Percentiles rank a stretch among this genome's conserved stretches.
Conservation (phyloP, 2,113 vertebrate species). For the Atherinomorus stipes region DNA sequence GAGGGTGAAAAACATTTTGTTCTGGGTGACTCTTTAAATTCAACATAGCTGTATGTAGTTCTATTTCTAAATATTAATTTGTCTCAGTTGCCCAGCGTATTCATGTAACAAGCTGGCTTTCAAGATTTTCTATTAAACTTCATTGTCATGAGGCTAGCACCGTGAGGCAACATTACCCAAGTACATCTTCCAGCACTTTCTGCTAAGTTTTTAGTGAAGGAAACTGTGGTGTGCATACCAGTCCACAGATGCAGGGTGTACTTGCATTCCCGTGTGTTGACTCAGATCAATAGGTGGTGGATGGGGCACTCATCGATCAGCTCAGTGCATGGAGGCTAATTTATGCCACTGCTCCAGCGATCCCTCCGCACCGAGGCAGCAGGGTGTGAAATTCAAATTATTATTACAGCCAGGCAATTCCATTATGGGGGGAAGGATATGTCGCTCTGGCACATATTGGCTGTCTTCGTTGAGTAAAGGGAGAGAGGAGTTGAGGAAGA, state of each 20-base stretch:
- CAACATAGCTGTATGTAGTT: too few relatives aligned
- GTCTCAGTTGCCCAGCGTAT: neutral
- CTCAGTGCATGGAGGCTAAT: conserved; percentile 76
- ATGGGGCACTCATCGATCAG: conserved; percentile 81
- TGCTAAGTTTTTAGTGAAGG: conserved; percentile 6
- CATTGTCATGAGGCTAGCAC: conserved; percentile 1
- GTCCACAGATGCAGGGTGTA: conserved; percentile 44
- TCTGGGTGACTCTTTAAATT: too few relatives aligned
- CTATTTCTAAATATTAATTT: too few relatives aligned
- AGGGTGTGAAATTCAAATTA: conserved; percentile 85
- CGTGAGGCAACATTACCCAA: neutral
- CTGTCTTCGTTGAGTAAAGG: conserved; percentile 72
- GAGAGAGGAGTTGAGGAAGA: conserved; percentile 41
- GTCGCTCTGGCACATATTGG: conserved; percentile 76
- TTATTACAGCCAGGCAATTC: conserved; percentile 84
- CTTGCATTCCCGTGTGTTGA: conserved; percentile 66
- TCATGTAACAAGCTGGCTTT: neutral
- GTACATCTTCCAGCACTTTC: conserved; percentile 1
- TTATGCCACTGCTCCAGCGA: conserved; percentile 78
- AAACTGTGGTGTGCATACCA: conserved; percentile 15
- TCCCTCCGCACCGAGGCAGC: conserved; percentile 73
- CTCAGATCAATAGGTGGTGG: conserved; percentile 82
- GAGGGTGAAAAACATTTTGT: too few relatives aligned
- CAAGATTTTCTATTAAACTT: neutral
- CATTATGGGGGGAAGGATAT: conserved; percentile 82